Evolutionary conservation across 2,113 vertebrate species (phyloP).

Genomic region (Hucho hucho): DNA sequence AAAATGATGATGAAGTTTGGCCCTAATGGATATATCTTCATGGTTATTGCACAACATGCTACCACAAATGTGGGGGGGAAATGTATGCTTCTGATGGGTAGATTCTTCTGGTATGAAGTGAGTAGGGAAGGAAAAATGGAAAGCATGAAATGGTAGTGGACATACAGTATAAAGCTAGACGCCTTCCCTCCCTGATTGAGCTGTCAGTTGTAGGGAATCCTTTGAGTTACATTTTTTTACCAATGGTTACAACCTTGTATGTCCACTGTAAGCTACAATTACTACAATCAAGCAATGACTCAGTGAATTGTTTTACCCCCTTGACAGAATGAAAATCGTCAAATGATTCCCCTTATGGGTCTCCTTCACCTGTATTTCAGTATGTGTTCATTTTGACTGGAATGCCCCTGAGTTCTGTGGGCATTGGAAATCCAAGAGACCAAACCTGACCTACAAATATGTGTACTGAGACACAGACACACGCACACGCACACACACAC

Average conservation of each 20-base stretch:
- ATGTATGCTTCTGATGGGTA: no score
- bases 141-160: not conserved
- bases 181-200: slow-evolving; percentile 77
- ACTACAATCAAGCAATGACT: not conserved
- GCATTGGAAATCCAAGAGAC: no score
- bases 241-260: not conserved
- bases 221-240: slow-evolving; percentile 64
- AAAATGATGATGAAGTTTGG: slow-evolving; percentile 49
- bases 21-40: slow-evolving; percentile 37
- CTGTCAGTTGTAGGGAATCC: slow-evolving; percentile 84
- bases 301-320: slow-evolving; percentile 4
- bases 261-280: not conserved
- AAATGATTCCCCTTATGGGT: no score
- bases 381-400: no score
- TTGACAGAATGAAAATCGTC: not conserved
- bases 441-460: no score
- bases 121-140: not conserved
- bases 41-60: slow-evolving; percentile 34
- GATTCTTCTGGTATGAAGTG: no score
- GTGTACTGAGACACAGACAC: no score
- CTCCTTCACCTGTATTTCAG: no score
- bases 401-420: no score
- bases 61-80: not conserved
- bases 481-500: no score
- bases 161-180: slow-evolving; percentile 64